phyloP scores from a whole-genome alignment of 2,888 invertebrate genomes.

The Cephonodes hylas region DNA sequence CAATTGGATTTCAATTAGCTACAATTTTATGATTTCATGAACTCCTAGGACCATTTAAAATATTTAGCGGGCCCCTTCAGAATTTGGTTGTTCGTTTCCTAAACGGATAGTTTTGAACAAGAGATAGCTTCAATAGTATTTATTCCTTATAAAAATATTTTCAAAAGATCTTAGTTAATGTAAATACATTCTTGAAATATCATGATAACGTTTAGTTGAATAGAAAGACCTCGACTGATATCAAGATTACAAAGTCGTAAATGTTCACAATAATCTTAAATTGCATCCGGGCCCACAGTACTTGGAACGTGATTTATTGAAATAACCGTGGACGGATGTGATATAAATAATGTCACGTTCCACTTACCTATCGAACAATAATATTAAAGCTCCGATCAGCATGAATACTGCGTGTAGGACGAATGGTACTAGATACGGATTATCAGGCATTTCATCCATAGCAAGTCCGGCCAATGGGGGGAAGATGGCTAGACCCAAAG shows the following conservation, averaged over 20 bases:
- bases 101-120: too few species aligned
- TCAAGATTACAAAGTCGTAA: neutral
- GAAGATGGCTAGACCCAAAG: slow-evolving; percentile 86
- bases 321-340: neutral
- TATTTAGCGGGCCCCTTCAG: too few species aligned
- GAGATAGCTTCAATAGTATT: too few species aligned
- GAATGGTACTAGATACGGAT: slow-evolving; percentile 79
- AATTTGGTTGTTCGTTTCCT: too few species aligned
- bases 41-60: too few species aligned
- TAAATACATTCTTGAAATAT: too few species aligned
- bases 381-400: slow-evolving; percentile 81
- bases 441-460: slow-evolving; percentile 55
- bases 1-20: too few species aligned
- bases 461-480: slow-evolving; percentile 82
- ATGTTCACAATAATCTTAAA: neutral
- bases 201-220: too few species aligned
- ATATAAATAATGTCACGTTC: neutral
- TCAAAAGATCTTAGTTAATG: too few species aligned
- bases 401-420: slow-evolving; percentile 81
- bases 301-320: neutral
- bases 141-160: too few species aligned
- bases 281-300: neutral
- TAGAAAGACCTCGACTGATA: too few species aligned
- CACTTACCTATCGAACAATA: slow-evolving; percentile 78
- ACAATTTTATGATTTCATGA: too few species aligned